Evolutionary conservation across 92 coral and sea anemone genomes (phyloP).

Genomic region (Porites rus): DNA sequence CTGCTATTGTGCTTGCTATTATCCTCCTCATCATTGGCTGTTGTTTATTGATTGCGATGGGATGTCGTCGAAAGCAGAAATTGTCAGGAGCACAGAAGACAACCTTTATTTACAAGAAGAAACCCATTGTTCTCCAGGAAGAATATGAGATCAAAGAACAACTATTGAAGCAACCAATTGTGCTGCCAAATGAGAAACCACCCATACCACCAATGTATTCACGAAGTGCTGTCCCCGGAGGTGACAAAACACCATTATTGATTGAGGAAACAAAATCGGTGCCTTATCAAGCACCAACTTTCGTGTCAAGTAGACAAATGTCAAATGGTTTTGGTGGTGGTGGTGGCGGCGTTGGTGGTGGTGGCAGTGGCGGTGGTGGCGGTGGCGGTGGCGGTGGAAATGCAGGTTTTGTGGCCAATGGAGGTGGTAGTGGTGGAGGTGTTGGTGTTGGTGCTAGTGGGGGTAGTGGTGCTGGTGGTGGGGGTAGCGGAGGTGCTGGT

Average conservation of each 20-base stretch:
- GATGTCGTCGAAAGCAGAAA: constrained; percentile 78
- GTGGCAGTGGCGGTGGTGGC: neutral
- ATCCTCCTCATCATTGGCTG: constrained; percentile 87
- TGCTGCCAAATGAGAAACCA: constrained; percentile 94
- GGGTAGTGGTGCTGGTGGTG: neutral
- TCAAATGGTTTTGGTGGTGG: constrained; percentile 55
- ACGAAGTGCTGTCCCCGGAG: constrained; percentile 85
- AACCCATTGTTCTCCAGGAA: constrained; percentile 96
- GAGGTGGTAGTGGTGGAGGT: neutral
- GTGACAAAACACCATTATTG: constrained; percentile 77
- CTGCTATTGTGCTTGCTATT: constrained; percentile 92
- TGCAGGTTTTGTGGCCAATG: constrained; percentile 28
- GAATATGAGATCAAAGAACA: constrained; percentile 94
- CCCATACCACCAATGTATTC: constrained; percentile 97
- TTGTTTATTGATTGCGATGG: constrained; percentile 80
- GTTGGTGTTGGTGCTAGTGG: constrained; percentile 3
- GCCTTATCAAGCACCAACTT: constrained; percentile 87
- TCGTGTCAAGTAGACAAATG: constrained; percentile 58
- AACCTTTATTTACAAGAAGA: constrained; percentile 91
- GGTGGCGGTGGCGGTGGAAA: constrained; percentile 26
- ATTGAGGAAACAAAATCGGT: constrained; percentile 63
- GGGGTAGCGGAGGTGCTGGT: constrained; percentile 23
- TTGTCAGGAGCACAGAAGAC: constrained; percentile 81
- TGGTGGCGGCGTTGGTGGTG: constrained; percentile 48
- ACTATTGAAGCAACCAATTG: constrained; percentile 86